These are phyloP conservation scores for Trichogramma pretiosum DNA, from an alignment of 1,140 invertebrate genomes.

Conservation along the genomic window DNA sequence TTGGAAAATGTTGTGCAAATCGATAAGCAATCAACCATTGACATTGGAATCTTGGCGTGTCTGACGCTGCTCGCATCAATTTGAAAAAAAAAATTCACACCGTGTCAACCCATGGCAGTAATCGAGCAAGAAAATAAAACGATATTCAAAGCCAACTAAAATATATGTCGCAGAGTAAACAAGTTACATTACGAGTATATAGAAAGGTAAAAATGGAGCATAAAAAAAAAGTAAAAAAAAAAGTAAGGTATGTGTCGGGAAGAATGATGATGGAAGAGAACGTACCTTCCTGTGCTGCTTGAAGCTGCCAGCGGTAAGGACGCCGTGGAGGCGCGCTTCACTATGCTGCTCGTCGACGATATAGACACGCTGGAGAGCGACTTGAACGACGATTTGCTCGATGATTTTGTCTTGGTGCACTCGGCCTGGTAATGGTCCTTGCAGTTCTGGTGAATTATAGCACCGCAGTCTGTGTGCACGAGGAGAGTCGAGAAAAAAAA, in stretches of 20 bases:
- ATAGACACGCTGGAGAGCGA: constrained; percentile 37
- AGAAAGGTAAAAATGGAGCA: too few species aligned
- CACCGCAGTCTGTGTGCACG: constrained; percentile 65
- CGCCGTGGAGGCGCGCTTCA: constrained; percentile 37
- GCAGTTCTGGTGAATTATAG: constrained; percentile 79
- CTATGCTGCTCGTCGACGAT: constrained; percentile 29
- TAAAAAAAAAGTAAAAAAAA: too few species aligned
- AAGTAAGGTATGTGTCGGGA: too few species aligned
- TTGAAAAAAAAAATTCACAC: not conserved
- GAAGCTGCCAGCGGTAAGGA: constrained; percentile 35
- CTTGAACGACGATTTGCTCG: constrained; percentile 35
- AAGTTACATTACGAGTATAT: too few species aligned
- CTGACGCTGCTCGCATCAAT: not conserved
- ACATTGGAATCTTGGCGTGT: too few species aligned
- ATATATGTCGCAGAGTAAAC: too few species aligned
- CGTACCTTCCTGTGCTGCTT: constrained; percentile 39
- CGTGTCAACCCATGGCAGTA: too few species aligned
- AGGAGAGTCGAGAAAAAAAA: constrained; percentile 6
- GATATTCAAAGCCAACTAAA: too few species aligned
- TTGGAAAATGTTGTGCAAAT: too few species aligned
- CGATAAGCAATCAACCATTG: constrained; percentile 12
- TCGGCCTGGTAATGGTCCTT: constrained; percentile 71
- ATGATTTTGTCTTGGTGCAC: constrained; percentile 49
- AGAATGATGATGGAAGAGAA: constrained; percentile 4
- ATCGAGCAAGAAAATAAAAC: too few species aligned